phyloP scores from a whole-genome alignment of 2,797 vertebrate genomes.

The Diplodus puntazzo region DNA sequence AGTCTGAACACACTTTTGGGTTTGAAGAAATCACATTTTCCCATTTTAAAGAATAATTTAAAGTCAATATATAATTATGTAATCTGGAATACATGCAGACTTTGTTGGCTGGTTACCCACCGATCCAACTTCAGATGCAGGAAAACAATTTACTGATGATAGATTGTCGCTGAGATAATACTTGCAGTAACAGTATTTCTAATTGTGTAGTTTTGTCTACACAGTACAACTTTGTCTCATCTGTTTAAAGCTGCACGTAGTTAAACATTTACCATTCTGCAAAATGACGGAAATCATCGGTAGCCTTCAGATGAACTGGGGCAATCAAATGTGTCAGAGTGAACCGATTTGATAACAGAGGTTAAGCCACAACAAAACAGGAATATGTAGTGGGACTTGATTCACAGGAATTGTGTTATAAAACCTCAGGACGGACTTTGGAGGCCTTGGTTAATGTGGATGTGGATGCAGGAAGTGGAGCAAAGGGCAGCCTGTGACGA shows the following conservation, averaged over 20 bases:
- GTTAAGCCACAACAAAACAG: conserved; percentile 19
- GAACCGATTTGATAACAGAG: conserved; percentile 24
- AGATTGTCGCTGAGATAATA: no score
- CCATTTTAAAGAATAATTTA: background rate
- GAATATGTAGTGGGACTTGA: background rate
- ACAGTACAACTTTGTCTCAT: background rate
- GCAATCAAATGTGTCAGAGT: background rate
- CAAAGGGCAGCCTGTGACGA: background rate
- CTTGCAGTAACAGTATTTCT: background rate
- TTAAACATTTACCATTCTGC: background rate
- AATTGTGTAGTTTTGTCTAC: background rate
- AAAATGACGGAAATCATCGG: background rate
- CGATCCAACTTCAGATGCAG: no score
- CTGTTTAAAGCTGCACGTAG: background rate
- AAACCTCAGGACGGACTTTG: background rate
- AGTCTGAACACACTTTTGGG: conserved; percentile 3
- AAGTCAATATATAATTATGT: background rate
- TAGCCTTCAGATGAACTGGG: conserved; percentile 1
- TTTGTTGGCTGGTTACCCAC: background rate
- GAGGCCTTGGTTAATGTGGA: background rate
- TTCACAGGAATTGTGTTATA: background rate
- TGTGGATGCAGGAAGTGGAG: background rate
- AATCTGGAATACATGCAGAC: background rate
- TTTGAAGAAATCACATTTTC: background rate
- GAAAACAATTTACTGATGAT: no score